A percentile compares a stretch with the other conserved stretches of the same genome.
Conservation (phyloP, 2,113 vertebrate genomes). For the Gulo gulo region DNA sequence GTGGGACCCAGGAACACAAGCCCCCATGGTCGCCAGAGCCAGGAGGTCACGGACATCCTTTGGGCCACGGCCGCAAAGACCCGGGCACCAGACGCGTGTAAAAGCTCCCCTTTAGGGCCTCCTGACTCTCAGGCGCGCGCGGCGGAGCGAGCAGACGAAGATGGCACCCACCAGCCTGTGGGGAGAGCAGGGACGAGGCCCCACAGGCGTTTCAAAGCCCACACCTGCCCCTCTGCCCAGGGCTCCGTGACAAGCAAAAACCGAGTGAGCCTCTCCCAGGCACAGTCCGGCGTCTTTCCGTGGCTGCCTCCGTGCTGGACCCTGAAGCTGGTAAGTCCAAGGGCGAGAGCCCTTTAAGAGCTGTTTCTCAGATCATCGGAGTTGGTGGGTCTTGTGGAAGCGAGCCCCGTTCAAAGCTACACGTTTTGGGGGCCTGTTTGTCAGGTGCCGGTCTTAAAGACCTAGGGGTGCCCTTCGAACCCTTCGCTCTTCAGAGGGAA, state of each 20-base stretch:
- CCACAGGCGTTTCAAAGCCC: background rate
- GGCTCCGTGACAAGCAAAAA: too few relatives aligned
- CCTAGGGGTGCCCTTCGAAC: background rate
- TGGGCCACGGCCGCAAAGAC: too few relatives aligned
- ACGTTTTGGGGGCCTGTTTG: background rate
- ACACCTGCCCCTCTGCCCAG: too few relatives aligned
- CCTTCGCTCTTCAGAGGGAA: background rate
- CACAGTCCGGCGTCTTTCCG: background rate
- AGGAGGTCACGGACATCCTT: too few relatives aligned
- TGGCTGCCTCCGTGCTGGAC: background rate
- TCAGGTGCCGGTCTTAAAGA: background rate
- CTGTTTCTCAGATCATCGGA: background rate
- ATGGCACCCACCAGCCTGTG: background rate
- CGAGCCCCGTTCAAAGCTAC: background rate
- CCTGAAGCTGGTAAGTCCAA: background rate
- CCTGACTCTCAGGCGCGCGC: background rate
- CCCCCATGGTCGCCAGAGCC: too few relatives aligned
- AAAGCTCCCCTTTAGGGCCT: background rate
- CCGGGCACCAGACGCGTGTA: background rate
- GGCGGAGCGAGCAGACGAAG: background rate
- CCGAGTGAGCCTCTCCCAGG: background rate
- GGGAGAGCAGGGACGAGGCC: rapidly evolving
- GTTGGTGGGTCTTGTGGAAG: too few relatives aligned
- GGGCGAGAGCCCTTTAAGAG: background rate
- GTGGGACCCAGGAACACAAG: too few relatives aligned